Evolutionary conservation across 1,140 invertebrate species (phyloP).

Genomic region (Choristoneura fumiferana): DNA sequence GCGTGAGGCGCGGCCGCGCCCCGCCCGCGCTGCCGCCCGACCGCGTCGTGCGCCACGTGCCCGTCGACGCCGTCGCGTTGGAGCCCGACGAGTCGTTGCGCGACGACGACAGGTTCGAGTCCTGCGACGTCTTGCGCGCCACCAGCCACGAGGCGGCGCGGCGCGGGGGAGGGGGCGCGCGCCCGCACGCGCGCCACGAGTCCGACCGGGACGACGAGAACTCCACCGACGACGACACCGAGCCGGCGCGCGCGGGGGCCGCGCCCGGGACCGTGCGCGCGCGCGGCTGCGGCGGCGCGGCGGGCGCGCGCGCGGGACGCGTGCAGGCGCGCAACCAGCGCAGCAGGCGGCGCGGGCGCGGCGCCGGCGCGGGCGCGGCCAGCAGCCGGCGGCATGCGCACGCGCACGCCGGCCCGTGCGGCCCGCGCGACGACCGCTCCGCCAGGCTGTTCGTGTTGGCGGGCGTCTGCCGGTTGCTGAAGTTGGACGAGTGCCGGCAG

Average conservation of each 20-base stretch:
- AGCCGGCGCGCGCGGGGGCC: constrained; percentile 87
- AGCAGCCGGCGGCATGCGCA: constrained; percentile 81
- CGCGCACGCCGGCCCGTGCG: constrained; percentile 82
- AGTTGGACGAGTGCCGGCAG: constrained; percentile 92
- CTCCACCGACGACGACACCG: constrained; percentile 92
- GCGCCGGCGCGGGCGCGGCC: constrained; percentile 41
- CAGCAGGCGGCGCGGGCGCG: constrained; percentile 64
- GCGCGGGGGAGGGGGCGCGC: constrained; percentile 87
- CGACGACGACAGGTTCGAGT: constrained; percentile 92
- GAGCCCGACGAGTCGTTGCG: constrained; percentile 94
- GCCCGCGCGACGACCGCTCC: constrained; percentile 87
- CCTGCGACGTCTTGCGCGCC: constrained; percentile 92
- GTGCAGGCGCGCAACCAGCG: constrained; percentile 66
- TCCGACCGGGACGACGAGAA: constrained; percentile 91
- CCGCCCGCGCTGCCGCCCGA: constrained; percentile 81
- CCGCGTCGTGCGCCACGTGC: constrained; percentile 89
- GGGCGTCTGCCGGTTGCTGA: constrained; percentile 92
- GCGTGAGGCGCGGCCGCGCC: constrained; percentile 84
- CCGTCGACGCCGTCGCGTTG: constrained; percentile 90
- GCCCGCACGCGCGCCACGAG: constrained; percentile 88
- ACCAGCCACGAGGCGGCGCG: constrained; percentile 92
- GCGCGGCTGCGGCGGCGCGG: constrained; percentile 45
- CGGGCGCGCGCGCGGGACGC: constrained; percentile 32
- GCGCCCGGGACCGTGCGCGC: constrained; percentile 51
- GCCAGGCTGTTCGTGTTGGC: constrained; percentile 92